Percentiles rank a stretch among this genome's conserved stretches.
These are phyloP conservation scores for Drosophila kanapiae DNA, from an alignment of 1,140 invertebrate species.

Conservation along the genomic window DNA sequence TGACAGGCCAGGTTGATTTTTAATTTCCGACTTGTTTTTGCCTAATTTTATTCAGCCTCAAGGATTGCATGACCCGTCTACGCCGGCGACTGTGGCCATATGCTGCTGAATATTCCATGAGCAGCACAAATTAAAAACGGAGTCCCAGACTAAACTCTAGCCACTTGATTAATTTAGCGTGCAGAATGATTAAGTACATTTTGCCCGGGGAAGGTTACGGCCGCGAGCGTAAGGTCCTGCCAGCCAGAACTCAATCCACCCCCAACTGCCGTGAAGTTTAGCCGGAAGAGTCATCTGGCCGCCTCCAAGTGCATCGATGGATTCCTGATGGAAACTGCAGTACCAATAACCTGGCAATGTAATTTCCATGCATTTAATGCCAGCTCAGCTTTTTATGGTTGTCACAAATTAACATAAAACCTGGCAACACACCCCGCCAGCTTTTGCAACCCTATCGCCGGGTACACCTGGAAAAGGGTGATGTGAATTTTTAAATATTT, in stretches of 20 bases:
- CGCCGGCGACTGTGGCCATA: slow-evolving; percentile 49
- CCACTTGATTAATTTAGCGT: slow-evolving; percentile 84
- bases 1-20: slow-evolving; percentile 68
- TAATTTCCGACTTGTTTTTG: slow-evolving; percentile 78
- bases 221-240: slow-evolving; percentile 10
- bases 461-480: slow-evolving; percentile 8
- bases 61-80: slow-evolving; percentile 61
- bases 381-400: slow-evolving; percentile 62
- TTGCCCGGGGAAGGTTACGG: slow-evolving; percentile 50
- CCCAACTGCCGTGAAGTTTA: slow-evolving; percentile 10
- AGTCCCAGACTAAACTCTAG: slow-evolving; percentile 59
- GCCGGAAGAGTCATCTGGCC: slow-evolving; percentile 48
- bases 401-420: slow-evolving; percentile 59
- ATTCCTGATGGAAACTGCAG: slow-evolving; percentile 41
- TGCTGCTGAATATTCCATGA: slow-evolving; percentile 80
- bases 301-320: slow-evolving; percentile 28
- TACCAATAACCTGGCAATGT: slow-evolving; percentile 34
- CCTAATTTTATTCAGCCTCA: slow-evolving; percentile 72
- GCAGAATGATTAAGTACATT: slow-evolving; percentile 84
- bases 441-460: slow-evolving; percentile 60
- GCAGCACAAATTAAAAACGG: slow-evolving; percentile 78
- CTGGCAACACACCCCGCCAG: slow-evolving; percentile 23
- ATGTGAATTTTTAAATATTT: neutral
- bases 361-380: slow-evolving; percentile 58
- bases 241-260: slow-evolving; percentile 8